These are phyloP conservation scores for Pilophorus perplexus DNA, from an alignment of 2,888 invertebrate species.

Conservation along the genomic window DNA sequence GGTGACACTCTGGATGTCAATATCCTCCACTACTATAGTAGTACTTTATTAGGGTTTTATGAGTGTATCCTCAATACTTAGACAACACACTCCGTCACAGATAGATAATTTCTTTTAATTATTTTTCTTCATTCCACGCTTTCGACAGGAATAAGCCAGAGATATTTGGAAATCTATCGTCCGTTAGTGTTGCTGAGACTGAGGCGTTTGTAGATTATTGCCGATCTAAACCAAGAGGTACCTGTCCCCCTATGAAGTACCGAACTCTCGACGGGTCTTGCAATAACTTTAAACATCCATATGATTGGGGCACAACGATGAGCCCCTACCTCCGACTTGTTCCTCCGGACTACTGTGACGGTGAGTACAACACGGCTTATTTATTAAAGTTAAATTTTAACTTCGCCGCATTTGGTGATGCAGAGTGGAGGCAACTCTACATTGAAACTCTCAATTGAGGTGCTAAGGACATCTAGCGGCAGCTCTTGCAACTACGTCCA, in stretches of 20 bases:
- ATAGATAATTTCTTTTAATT: too few species aligned
- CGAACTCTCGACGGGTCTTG: slow-evolving; percentile 71
- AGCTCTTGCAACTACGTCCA: too few species aligned
- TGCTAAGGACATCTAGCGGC: too few species aligned
- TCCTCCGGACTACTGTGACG: slow-evolving; percentile 73
- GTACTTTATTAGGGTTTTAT: too few species aligned
- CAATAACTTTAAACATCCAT: slow-evolving; percentile 67
- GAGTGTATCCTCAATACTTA: too few species aligned
- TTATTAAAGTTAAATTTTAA: not conserved
- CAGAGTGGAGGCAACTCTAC: too few species aligned
- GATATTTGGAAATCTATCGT: not conserved
- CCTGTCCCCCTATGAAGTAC: slow-evolving; percentile 53
- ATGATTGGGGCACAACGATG: slow-evolving; percentile 69
- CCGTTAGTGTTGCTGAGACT: not conserved
- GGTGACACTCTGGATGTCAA: too few species aligned
- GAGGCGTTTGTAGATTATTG: slow-evolving; percentile 17
- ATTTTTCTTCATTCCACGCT: too few species aligned
- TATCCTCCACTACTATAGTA: too few species aligned
- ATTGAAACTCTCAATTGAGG: too few species aligned
- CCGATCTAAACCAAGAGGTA: not conserved
- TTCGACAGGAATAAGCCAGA: slow-evolving; percentile 4
- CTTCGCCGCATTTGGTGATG: too few species aligned
- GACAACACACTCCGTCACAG: too few species aligned
- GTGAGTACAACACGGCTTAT: slow-evolving; percentile 53
- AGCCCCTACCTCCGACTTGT: slow-evolving; percentile 72